Conservation (phyloP, 2,797 vertebrate species). For the Sebastes flavidus region DNA sequence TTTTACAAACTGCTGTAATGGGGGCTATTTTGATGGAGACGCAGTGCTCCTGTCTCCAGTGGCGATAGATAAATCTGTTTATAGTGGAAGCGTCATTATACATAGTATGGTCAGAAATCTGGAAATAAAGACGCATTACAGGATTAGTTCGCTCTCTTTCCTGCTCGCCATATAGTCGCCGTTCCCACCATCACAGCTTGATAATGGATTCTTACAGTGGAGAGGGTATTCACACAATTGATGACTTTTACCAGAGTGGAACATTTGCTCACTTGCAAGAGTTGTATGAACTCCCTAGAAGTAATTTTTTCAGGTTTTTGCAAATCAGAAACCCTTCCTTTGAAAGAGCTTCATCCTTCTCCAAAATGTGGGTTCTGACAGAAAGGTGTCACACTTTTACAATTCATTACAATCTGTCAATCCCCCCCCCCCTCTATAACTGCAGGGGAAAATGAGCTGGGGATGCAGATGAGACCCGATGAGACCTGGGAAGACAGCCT, state of each 20-base stretch:
- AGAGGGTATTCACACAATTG: neutral
- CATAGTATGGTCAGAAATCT: neutral
- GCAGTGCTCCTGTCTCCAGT: neutral
- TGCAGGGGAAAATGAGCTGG: neutral
- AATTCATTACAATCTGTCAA: neutral
- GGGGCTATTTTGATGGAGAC: neutral
- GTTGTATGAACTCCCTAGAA: neutral
- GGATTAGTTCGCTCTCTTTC: neutral
- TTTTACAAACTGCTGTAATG: constrained; percentile 4
- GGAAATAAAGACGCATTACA: neutral
- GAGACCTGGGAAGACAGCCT: neutral
- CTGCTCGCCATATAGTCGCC: neutral
- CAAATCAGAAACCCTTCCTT: neutral
- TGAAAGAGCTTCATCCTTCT: neutral
- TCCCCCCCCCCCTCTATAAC: neutral
- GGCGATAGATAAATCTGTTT: neutral
- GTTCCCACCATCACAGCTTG: neutral
- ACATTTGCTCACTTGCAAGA: neutral
- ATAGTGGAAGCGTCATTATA: neutral
- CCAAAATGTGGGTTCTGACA: neutral
- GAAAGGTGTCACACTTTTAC: neutral
- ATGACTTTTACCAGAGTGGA: neutral
- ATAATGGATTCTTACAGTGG: neutral
- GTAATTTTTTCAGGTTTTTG: neutral
- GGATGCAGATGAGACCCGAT: neutral